Evolutionary conservation across 2,113 vertebrate genomes (phyloP).

Genomic region (Prunella fulvescens): DNA sequence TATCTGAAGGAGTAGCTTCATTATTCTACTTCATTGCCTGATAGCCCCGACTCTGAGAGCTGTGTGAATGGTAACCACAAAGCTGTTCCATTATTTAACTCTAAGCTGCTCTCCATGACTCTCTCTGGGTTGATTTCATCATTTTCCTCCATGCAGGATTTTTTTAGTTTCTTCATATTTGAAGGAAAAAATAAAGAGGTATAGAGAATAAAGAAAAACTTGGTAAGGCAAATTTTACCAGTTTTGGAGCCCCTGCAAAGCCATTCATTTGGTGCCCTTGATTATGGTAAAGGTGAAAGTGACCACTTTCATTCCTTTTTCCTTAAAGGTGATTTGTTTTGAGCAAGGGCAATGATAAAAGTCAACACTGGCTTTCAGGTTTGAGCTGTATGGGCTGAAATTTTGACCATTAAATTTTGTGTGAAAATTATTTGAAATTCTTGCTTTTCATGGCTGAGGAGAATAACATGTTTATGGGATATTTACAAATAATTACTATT

Average conservation of each 20-base stretch:
- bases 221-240: conserved; percentile 1
- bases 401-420: background rate
- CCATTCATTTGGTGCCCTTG: conserved; percentile 25
- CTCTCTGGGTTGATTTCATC: conserved; percentile 58
- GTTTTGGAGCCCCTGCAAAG: conserved; percentile 18
- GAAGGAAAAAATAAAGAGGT: conserved; percentile 42
- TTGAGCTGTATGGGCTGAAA: background rate
- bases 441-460: background rate
- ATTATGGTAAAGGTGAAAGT: conserved; percentile 27
- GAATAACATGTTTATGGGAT: background rate
- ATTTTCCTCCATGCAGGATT: conserved; percentile 44
- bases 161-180: conserved; percentile 51
- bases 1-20: conserved; percentile 67
- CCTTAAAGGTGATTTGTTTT: conserved; percentile 38
- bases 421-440: background rate
- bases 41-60: conserved; percentile 52
- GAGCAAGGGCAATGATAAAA: conserved; percentile 1
- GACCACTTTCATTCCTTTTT: background rate
- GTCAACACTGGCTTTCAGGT: background rate
- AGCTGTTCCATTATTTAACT: conserved; percentile 68
- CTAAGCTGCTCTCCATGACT: conserved; percentile 60
- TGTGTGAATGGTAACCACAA: conserved; percentile 64
- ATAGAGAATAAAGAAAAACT: background rate
- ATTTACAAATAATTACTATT: background rate
- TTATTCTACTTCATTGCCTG: conserved; percentile 65